Percentiles rank a stretch among this genome's conserved stretches.
Conservation (phyloP, 1,140 invertebrate species). For the Apis dorsata region DNA sequence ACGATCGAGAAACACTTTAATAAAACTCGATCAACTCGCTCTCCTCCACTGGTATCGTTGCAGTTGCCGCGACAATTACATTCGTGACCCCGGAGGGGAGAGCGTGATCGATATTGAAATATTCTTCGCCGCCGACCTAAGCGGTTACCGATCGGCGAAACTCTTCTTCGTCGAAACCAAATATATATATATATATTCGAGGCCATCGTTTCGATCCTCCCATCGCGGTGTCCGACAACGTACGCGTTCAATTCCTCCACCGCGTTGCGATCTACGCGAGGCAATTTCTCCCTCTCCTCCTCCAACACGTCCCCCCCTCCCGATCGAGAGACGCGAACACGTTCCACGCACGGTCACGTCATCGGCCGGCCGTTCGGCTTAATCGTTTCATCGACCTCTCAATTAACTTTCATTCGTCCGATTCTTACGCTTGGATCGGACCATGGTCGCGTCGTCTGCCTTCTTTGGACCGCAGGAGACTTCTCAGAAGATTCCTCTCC, state of each 20-base stretch:
- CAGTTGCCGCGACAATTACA: conserved; percentile 20
- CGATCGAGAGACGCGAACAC: not conserved
- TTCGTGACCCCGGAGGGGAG: not conserved
- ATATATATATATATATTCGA: not conserved
- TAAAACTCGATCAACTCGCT: conserved; percentile 27
- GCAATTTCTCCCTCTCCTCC: not conserved
- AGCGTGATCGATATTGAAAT: conserved; percentile 11
- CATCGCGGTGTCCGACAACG: not conserved
- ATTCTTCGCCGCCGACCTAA: not conserved
- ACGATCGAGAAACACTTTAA: conserved; percentile 47
- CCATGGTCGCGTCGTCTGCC: conserved; percentile 7
- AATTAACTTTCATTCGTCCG: conserved; percentile 41
- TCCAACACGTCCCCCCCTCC: too few species aligned
- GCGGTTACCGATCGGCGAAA: not conserved
- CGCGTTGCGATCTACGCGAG: not conserved
- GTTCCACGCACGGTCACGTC: not conserved
- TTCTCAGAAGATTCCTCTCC: not conserved
- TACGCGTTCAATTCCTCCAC: not conserved
- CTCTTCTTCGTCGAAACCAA: not conserved
- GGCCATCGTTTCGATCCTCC: too few species aligned
- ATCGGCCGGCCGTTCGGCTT: conserved; percentile 2
- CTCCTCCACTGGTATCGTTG: not conserved
- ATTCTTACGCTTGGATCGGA: conserved; percentile 18
- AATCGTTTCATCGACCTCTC: conserved; percentile 50
- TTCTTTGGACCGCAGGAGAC: not conserved